Percentiles rank a stretch among this genome's conserved stretches.
phyloP scores from a whole-genome alignment of 2,888 invertebrate genomes.

The Napeogenes sylphis region DNA sequence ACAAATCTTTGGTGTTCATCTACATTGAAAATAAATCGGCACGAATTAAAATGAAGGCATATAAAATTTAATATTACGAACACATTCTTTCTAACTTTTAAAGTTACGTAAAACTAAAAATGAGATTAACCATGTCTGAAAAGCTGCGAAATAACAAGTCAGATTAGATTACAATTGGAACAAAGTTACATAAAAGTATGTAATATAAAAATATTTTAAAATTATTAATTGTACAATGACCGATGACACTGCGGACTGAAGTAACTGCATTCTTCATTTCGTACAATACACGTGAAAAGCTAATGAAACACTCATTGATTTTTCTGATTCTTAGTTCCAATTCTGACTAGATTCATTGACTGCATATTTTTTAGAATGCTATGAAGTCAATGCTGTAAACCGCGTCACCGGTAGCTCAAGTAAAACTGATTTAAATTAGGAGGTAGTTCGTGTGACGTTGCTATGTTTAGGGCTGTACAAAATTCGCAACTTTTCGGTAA shows the following conservation, averaged over 20 bases:
- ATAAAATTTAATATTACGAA: constrained; percentile 65
- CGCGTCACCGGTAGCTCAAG: constrained; percentile 58
- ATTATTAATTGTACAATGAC: neutral
- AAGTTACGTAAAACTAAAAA: constrained; percentile 66
- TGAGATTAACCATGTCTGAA: constrained; percentile 73
- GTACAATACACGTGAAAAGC: constrained; percentile 24
- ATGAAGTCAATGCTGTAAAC: constrained; percentile 49
- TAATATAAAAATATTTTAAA: neutral
- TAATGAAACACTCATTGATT: constrained; percentile 36
- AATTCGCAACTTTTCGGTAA: constrained; percentile 74
- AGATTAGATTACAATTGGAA: constrained; percentile 40
- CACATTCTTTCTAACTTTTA: constrained; percentile 65
- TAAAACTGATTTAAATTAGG: constrained; percentile 71
- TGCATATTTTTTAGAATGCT: constrained; percentile 38
- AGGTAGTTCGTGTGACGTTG: constrained; percentile 70
- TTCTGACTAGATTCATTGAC: constrained; percentile 71
- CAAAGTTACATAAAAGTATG: constrained; percentile 18
- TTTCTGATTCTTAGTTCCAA: constrained; percentile 62
- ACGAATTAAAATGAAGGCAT: constrained; percentile 61
- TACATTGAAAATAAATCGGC: constrained; percentile 68
- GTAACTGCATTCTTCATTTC: constrained; percentile 10
- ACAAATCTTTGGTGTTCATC: constrained; percentile 77
- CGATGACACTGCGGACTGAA: constrained; percentile 2
- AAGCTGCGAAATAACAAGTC: constrained; percentile 72
- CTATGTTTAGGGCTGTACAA: constrained; percentile 42